phyloP scores from a whole-genome alignment of 2,113 vertebrate genomes.

The Mobula hypostoma region DNA sequence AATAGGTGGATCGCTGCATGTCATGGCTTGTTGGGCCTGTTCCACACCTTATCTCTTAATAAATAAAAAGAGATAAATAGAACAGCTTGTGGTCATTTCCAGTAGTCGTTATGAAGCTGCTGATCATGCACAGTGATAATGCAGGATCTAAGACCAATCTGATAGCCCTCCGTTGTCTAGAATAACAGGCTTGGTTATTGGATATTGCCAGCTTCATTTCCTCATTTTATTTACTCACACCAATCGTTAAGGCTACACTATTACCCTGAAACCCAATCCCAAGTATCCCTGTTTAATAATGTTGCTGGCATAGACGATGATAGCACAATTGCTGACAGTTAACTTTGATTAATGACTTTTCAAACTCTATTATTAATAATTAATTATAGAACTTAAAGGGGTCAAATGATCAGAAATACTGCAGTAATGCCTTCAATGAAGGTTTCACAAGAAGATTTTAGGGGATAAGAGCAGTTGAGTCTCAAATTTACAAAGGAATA shows the following conservation, averaged over 20 bases:
- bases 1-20: too few relatives aligned
- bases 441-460: neutral
- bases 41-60: too few relatives aligned
- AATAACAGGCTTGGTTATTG: neutral
- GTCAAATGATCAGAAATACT: neutral
- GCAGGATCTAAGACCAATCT: neutral
- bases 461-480: neutral
- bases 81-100: neutral
- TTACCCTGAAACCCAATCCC: neutral
- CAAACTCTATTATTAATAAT: constrained; percentile 19
- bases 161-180: too few relatives aligned
- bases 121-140: neutral
- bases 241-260: neutral
- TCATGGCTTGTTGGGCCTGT: too few relatives aligned
- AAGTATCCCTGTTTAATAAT: neutral
- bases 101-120: neutral
- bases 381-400: neutral
- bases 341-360: neutral
- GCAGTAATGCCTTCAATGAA: neutral
- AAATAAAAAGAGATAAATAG: neutral
- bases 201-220: neutral
- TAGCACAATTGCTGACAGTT: neutral
- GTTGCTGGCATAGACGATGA: neutral
- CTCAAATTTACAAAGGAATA: neutral
- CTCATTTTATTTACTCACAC: neutral